A percentile compares a stretch with the other conserved stretches of the same genome.
phyloP scores from a whole-genome alignment of 2,888 invertebrate genomes.

The Trachelus iudaicus region DNA sequence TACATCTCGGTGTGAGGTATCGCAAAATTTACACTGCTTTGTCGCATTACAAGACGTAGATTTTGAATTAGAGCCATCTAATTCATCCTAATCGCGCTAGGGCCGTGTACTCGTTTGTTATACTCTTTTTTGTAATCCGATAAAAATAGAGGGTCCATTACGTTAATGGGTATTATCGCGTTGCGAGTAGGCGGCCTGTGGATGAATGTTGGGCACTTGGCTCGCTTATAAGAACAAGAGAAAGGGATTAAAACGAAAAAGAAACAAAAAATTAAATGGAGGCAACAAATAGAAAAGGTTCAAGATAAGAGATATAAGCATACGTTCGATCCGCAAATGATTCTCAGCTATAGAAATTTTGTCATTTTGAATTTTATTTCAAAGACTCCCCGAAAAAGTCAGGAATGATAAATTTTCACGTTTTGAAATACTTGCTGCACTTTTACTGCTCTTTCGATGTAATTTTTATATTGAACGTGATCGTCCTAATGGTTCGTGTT shows the following conservation, averaged over 20 bases:
- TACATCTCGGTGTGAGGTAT: constrained; percentile 1
- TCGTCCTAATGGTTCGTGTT: background rate
- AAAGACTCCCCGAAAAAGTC: background rate
- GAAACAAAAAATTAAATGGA: background rate
- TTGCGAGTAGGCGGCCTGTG: background rate
- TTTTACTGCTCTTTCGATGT: background rate
- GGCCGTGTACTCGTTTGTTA: background rate
- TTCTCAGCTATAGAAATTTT: background rate
- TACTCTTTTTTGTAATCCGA: background rate
- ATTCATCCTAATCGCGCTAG: background rate
- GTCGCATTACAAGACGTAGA: background rate
- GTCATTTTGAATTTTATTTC: background rate
- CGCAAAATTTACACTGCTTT: constrained; percentile 1
- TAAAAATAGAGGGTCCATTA: background rate
- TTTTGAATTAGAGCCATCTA: background rate
- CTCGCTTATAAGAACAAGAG: background rate
- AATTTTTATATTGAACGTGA: background rate
- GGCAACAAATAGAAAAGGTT: background rate
- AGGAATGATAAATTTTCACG: background rate
- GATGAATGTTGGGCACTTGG: background rate
- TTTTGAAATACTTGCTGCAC: background rate
- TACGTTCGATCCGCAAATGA: background rate
- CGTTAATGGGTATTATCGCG: background rate
- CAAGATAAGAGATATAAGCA: background rate
- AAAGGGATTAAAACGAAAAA: background rate